Base-by-base conservation (phyloP, 1,140 invertebrate species). In the Scaptomyza pallida region DNA sequence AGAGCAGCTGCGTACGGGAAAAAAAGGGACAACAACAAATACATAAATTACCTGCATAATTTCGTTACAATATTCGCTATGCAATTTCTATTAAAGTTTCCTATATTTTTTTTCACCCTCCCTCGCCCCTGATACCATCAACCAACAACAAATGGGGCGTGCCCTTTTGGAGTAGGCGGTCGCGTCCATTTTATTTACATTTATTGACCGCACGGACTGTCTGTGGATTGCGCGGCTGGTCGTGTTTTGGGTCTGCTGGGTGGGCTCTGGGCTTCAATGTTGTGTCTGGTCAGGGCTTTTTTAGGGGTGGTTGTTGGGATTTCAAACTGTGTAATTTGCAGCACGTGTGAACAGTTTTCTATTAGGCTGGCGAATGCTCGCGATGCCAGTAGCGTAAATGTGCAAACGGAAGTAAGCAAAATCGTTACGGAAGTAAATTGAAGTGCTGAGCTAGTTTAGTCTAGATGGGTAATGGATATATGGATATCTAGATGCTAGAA, bases 1-100 rank as follows among this genome's bases (percentile, higher is more conserved):
- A 54, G 23, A 60, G 37, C 56, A 41, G 41, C 37, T 48, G 30
- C n/a, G n/a, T n/a, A n/a, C n/a, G n/a, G n/a, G n/a, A 5, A 23
- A 19, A 37, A 40, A 2, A 43, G n/a, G 8, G 16, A 43, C 19
- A 56, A 74, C 48, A 79, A 79, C 68, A 81, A 69, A 60, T 19
- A 52, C 59, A 79, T 83, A 83, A 85, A 85, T 85, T 76, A 75
- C 72, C 72, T 65, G 72, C 59, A 83, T 75, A 85, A 79, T 79
- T 83, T 75, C 57, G 60, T 72, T 72, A 60, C 33, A 51, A 54
- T 75, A 40, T 74, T 57, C 44, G 23, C 64, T 43, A 56, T 54
- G 69, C 69, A 35, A 50, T 76, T 81, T 57, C 68, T 65, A 64
- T 77, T 59, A 65, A 45, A 67, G 47, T 26, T 17, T 26, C n/a